These are phyloP conservation scores for Epinephelus coioides DNA, from an alignment of 2,797 vertebrate genomes.

Conservation along the genomic window DNA sequence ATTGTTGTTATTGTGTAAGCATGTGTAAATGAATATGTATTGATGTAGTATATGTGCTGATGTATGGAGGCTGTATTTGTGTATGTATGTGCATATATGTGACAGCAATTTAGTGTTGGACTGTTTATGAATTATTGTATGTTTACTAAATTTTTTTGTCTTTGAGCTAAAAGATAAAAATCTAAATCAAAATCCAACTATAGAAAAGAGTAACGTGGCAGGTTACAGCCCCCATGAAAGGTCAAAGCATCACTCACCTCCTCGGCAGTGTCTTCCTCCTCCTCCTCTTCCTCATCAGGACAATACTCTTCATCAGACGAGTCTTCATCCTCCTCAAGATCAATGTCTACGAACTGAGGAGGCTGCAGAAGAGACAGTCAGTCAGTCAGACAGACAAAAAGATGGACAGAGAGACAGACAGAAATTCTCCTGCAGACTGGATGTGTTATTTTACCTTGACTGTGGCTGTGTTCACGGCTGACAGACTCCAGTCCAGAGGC, in stretches of 20 bases:
- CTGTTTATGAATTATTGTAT: no score
- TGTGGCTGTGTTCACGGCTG: constrained; percentile 17
- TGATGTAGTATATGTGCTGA: no score
- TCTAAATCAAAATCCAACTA: no score
- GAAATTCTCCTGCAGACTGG: background rate
- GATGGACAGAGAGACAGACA: background rate
- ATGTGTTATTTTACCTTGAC: constrained; percentile 49
- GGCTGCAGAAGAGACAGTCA: constrained; percentile 76
- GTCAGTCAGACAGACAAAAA: background rate
- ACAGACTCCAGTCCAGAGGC: constrained; percentile 72
- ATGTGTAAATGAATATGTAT: no score
- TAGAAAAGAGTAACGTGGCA: no score
- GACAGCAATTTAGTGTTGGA: no score
- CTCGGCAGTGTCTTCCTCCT: constrained; percentile 92
- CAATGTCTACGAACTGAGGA: constrained; percentile 96
- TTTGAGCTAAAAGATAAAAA: no score
- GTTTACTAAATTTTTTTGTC: no score
- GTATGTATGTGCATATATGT: no score
- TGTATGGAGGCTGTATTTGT: no score
- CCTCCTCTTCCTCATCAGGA: constrained; percentile 90
- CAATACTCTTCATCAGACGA: constrained; percentile 97
- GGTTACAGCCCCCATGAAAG: background rate
- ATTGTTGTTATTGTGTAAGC: no score
- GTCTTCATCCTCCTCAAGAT: constrained; percentile 94
- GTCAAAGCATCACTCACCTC: constrained; percentile 83